Conservation (phyloP, 2,797 vertebrate species). For the Semotilus atromaculatus region DNA sequence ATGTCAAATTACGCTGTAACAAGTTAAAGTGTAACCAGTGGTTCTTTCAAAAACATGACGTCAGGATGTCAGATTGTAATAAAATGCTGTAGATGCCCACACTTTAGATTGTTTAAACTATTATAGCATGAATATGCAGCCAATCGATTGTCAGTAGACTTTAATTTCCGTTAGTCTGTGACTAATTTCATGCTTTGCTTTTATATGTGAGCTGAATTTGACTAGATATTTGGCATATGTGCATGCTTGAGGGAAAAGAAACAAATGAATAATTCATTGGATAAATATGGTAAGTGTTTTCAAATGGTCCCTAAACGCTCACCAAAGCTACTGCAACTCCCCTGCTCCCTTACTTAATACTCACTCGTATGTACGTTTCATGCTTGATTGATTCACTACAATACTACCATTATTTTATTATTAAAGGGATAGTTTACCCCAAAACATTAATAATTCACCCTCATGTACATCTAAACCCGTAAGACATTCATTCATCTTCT, state of each 20-base stretch:
- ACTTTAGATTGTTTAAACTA: background rate
- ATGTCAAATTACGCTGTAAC: background rate
- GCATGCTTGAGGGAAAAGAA: slow-evolving; percentile 61
- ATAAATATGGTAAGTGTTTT: slow-evolving; percentile 74
- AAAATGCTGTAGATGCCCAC: background rate
- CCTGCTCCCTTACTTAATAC: slow-evolving; percentile 54
- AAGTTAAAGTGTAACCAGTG: background rate
- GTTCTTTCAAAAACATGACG: background rate
- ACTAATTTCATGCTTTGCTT: background rate
- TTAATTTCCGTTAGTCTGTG: background rate
- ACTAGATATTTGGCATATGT: slow-evolving; percentile 52
- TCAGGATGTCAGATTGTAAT: background rate
- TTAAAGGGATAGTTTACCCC: too few relatives aligned
- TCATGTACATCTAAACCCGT: too few relatives aligned
- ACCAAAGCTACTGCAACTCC: slow-evolving; percentile 62
- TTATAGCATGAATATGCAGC: background rate
- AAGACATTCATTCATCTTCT: too few relatives aligned
- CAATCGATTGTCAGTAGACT: background rate
- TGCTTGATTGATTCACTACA: slow-evolving; percentile 48
- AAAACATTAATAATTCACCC: too few relatives aligned
- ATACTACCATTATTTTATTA: slow-evolving; percentile 41
- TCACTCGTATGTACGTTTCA: slow-evolving; percentile 26
- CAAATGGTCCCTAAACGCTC: slow-evolving; percentile 67
- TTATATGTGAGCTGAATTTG: slow-evolving; percentile 39
- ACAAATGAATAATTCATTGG: slow-evolving; percentile 74